Evolutionary conservation across 2,113 vertebrate species (phyloP).

Genomic region (Laterallus jamaicensis): DNA sequence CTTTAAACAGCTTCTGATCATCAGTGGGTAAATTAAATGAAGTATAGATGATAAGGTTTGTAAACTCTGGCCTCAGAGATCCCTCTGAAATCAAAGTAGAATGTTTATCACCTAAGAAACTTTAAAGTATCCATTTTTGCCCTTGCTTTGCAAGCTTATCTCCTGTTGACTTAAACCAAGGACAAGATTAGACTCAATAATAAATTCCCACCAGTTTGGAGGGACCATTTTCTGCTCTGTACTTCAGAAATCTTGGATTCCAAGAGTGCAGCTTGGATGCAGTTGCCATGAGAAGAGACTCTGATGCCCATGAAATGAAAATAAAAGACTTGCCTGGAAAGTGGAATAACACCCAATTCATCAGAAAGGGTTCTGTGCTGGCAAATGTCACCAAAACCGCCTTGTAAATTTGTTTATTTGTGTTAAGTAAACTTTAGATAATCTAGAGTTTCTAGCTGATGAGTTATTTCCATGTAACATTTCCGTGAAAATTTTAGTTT

Average conservation of each 20-base stretch:
- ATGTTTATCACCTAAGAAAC: not conserved
- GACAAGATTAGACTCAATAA: constrained; percentile 9
- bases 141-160: constrained; percentile 5
- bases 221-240: not conserved
- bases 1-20: not conserved
- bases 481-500: not conserved
- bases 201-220: not conserved
- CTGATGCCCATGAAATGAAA: not conserved
- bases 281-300: not conserved
- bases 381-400: not conserved
- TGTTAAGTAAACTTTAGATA: not conserved
- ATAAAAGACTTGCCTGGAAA: not conserved
- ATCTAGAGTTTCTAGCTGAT: not conserved
- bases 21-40: not conserved
- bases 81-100: not conserved
- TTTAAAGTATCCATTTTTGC: not conserved
- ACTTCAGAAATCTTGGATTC: not conserved
- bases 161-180: constrained; percentile 22
- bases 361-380: not conserved
- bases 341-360: not conserved
- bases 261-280: not conserved
- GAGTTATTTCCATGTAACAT: not conserved
- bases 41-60: not conserved
- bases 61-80: not conserved
- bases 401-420: not conserved